Conservation (phyloP, 1,140 invertebrate genomes). For the Oncopeltus fasciatus region DNA sequence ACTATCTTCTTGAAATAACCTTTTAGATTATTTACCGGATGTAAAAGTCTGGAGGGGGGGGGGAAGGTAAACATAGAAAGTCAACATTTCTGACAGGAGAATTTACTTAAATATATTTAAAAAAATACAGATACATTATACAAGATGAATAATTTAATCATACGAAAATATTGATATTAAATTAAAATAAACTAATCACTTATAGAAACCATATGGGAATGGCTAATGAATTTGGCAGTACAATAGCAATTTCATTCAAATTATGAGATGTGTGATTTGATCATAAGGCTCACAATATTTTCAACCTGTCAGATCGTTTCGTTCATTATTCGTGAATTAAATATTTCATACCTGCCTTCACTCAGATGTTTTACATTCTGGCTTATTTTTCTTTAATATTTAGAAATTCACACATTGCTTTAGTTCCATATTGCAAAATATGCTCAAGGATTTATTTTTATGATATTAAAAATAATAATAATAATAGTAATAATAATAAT, state of each 20-base stretch:
- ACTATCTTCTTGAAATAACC: no score
- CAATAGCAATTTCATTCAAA: not conserved
- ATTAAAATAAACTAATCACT: not conserved
- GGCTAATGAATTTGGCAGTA: not conserved
- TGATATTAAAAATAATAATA: no score
- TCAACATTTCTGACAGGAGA: slow-evolving; percentile 1
- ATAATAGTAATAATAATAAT: no score
- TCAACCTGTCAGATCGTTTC: slow-evolving; percentile 9
- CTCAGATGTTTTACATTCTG: not conserved
- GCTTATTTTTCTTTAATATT: not conserved
- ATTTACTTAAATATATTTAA: not conserved
- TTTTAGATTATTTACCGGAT: no score
- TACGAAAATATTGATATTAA: not conserved
- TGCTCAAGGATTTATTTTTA: no score
- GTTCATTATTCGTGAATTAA: not conserved
- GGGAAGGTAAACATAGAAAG: not conserved
- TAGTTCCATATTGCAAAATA: no score
- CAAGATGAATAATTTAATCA: not conserved
- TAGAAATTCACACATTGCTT: no score
- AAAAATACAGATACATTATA: not conserved
- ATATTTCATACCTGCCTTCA: not conserved
- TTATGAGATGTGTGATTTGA: not conserved
- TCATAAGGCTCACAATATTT: not conserved
- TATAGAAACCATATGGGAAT: not conserved
- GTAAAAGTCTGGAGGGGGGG: not conserved